Evolutionary conservation across 1,140 invertebrate genomes (phyloP).

Genomic region (Meloidogyne chitwoodi): DNA sequence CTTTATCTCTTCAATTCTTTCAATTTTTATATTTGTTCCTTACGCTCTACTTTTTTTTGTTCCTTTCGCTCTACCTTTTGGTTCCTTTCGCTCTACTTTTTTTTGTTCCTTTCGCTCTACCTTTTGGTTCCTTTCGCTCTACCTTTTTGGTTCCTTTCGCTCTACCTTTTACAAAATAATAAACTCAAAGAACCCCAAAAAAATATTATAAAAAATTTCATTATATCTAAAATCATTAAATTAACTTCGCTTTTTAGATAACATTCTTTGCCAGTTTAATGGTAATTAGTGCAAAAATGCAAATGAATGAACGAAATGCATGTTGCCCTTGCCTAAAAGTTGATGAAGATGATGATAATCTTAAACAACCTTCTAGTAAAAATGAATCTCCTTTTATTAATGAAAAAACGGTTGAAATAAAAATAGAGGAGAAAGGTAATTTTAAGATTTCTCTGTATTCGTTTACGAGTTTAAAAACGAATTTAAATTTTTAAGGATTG

Average conservation of each 20-base stretch:
- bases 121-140: background rate
- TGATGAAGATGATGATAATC: constrained; percentile 26
- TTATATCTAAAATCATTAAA: no score
- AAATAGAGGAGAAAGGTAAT: constrained; percentile 14
- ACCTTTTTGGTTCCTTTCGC: background rate
- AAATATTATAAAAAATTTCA: no score
- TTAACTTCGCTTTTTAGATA: constrained; percentile 48
- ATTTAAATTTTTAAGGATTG: no score
- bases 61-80: no score
- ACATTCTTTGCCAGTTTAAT: constrained; percentile 62
- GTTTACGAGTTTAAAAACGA: background rate
- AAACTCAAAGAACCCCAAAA: no score
- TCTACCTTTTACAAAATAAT: no score
- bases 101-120: background rate
- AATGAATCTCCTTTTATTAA: no score
- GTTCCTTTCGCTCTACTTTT: background rate
- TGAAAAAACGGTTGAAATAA: background rate
- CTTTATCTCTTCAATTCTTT: no score
- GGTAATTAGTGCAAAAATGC: constrained; percentile 59
- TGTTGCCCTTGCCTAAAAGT: constrained; percentile 53
- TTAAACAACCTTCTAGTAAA: background rate
- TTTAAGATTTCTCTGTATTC: background rate
- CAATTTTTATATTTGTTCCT: no score
- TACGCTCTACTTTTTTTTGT: no score
- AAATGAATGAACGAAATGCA: constrained; percentile 57